Conservation (phyloP, 2,888 invertebrate genomes). For the Cordilura impudica region DNA sequence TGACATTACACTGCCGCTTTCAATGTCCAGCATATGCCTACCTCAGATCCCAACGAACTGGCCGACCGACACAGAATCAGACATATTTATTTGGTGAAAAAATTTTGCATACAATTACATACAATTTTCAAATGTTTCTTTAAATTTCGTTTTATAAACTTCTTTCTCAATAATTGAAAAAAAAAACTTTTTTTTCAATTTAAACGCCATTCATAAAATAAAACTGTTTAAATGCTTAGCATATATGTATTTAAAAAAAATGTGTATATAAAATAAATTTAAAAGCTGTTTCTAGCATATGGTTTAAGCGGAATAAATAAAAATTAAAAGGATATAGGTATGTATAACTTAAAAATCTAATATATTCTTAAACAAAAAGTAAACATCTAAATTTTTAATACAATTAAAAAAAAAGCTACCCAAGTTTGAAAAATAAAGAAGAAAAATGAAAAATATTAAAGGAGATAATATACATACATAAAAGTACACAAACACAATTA, state of each 20-base stretch:
- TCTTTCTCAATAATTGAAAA: too few species aligned
- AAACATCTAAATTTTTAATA: neutral
- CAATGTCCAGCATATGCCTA: too few species aligned
- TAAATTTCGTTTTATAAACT: too few species aligned
- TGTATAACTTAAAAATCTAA: neutral
- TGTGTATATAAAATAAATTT: neutral
- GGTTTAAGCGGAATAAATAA: neutral
- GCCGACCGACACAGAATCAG: too few species aligned
- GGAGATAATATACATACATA: slow-evolving; percentile 21
- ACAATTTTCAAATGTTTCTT: too few species aligned
- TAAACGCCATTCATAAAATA: neutral
- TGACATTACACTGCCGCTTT: too few species aligned
- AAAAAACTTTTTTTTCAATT: neutral
- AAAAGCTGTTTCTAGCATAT: neutral
- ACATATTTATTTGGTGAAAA: too few species aligned
- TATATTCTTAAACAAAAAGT: neutral
- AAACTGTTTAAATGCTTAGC: neutral
- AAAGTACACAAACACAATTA: slow-evolving; percentile 14
- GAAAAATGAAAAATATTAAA: neutral
- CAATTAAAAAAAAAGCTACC: slow-evolving; percentile 5
- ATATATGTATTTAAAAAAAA: neutral
- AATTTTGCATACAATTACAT: too few species aligned
- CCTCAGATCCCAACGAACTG: too few species aligned
- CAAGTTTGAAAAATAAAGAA: neutral
- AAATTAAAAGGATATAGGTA: neutral